Base-by-base conservation (phyloP, 2,113 vertebrate genomes). In the Oceanites oceanicus region DNA sequence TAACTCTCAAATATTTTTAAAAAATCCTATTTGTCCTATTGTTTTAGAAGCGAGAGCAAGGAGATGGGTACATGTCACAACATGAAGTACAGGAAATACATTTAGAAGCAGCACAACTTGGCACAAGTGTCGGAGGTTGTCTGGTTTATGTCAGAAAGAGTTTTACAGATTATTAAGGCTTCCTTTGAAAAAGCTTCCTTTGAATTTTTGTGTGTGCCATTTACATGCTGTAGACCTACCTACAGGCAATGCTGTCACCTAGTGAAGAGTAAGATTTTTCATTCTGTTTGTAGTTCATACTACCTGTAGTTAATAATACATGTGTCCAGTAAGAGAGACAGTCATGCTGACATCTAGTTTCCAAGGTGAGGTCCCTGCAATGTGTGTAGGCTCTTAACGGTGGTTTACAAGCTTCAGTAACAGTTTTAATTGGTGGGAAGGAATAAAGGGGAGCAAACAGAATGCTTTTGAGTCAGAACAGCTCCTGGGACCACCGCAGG, bases 221-320 rank as follows among this genome's bases (percentile, higher is more conserved):
- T 86, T 47, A 27, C 7, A 4, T 66, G 59, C 72, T 73, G 29
- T 63, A 83, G 84, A 58, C 49, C 47, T 45, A 32, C 66, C 74
- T 52, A 8, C 30, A 89, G 40, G 76, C 87, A 81, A 86, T 75
- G 38, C 22, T 49, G 18, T 73, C n/a, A 27, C 32, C 44, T 94
- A 91, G 76, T 45, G 47, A 84, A 86, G 90, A 78, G 75, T 85
- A 85, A 95, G 65, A 40, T 26, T 94, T 75, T 91, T 93, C 55
- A 58, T 62, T 82, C 56, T 86, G 23, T 68, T 80, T 8, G 1
- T 50, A 88, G 38, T 50, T 53, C 88, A 50, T 84, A 80, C 53
- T 38, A 38, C 38, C 8, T 38, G 38, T 38, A 38, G 38, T 38
- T 38, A 38, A 38, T 38, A 38, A 38, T 38, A 20, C 2, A 1